Evolutionary conservation across 2,888 invertebrate species (phyloP), one percentile per base, ranked within the genome.

Genomic region (Caenorhabditis zanzibari): DNA sequence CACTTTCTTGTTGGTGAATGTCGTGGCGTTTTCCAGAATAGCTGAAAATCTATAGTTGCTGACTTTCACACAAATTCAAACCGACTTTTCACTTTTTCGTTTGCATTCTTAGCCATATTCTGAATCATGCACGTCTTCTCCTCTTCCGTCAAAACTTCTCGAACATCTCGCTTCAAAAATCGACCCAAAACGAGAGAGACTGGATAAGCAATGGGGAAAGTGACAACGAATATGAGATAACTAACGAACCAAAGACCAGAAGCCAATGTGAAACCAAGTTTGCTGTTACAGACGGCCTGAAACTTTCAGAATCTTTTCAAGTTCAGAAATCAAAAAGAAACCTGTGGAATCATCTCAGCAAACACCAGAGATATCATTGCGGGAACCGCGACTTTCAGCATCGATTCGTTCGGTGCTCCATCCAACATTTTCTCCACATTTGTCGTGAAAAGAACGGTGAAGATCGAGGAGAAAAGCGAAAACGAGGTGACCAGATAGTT

Each of bases 111-210:
- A 3, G 84, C 77, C 76, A 84, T 72, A 49, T 81, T 84, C 47
- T 72, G 44, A 32, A 84, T 68, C 63, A 84, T 81, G 41, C 77
- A 79, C 54, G 61, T 58, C 54, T 81, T 80, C 71, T 84, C 84
- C 47, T 84, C 84, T 49, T 81, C 68, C 10, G 84, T 81, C 66
- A 84, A 12, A 28, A 84, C 84, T 68, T 84, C 79, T 24, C 84
- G 59, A 12, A 84, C 81, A 41, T 81, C 74, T 41, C 81, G 38
- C 12, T 74, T 74, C 59, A 84, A 47, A 47, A 61, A 81, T n/a
- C 41, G 22, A 6, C 61, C 84, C 3, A 84, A 35, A 12, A 81
- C 32, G 0, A 26, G 61, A 2, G 76, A 76, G 0, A 63, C 68
- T 6, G 84, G 84, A 63, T 69, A 81, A 6, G 84, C 66, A 24